Percentiles rank a stretch among this genome's conserved stretches.
phyloP scores from a whole-genome alignment of 2,888 invertebrate genomes.

The Orchesellides sinensis region DNA sequence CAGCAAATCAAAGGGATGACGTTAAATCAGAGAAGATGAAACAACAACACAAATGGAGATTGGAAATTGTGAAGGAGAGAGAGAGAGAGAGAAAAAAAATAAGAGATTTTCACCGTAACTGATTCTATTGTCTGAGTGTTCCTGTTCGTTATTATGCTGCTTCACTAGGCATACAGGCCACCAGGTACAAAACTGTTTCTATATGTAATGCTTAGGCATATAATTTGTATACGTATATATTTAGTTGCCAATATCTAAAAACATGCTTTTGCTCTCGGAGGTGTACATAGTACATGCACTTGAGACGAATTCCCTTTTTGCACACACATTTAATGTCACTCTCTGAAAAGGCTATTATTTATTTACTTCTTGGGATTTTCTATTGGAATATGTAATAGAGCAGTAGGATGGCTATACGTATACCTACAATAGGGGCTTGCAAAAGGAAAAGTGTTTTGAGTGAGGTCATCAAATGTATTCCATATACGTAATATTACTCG shows the following conservation, averaged over 20 bases:
- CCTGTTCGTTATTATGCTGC: conserved; percentile 64
- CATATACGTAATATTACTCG: too few species aligned
- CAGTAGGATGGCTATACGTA: too few species aligned
- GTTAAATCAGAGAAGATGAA: not conserved
- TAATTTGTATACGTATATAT: conserved; percentile 8
- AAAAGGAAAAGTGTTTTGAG: too few species aligned
- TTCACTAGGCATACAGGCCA: conserved; percentile 68
- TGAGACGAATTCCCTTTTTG: conserved; percentile 29
- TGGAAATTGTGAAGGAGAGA: conserved; percentile 27
- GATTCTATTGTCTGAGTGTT: conserved; percentile 51
- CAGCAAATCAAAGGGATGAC: not conserved
- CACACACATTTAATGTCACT: conserved; percentile 56
- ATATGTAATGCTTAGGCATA: not conserved
- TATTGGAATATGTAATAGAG: not conserved
- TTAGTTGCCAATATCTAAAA: too few species aligned
- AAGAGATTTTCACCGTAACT: conserved; percentile 55
- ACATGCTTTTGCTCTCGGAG: not conserved
- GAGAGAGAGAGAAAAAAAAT: conserved; percentile 15
- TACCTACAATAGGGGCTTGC: too few species aligned
- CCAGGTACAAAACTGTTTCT: conserved; percentile 42
- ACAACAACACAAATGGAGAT: conserved; percentile 35
- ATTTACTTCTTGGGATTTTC: too few species aligned
- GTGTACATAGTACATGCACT: not conserved
- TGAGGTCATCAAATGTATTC: too few species aligned
- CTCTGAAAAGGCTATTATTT: conserved; percentile 22